Conservation (phyloP, 2,113 vertebrate genomes). For the Rhodinocichla rosea region DNA sequence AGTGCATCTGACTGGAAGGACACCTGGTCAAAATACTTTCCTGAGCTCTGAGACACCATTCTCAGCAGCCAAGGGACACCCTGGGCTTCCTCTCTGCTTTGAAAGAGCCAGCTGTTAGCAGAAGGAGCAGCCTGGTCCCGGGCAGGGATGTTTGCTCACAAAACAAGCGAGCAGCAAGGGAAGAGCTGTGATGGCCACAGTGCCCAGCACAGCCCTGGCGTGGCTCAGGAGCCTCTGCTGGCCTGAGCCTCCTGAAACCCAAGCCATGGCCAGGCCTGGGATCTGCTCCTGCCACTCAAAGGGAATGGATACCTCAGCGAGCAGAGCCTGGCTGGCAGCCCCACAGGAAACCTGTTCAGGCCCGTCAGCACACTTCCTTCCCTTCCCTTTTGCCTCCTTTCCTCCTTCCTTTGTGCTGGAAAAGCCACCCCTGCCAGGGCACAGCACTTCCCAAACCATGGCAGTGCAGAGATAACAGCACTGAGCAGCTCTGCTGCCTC, state of each 20-base stretch:
- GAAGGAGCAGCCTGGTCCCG: not conserved
- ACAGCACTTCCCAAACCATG: not conserved
- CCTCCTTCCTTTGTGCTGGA: not conserved
- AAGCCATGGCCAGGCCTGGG: not conserved
- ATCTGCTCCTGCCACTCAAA: slow-evolving; percentile 62
- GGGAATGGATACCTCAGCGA: not conserved
- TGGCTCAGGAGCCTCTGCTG: not conserved
- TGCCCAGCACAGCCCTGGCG: not conserved
- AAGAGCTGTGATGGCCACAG: not conserved
- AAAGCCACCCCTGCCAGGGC: not conserved
- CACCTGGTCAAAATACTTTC: not conserved
- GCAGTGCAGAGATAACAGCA: not conserved
- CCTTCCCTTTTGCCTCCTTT: not conserved
- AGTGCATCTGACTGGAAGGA: not conserved
- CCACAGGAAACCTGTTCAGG: not conserved
- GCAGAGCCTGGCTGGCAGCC: slow-evolving; percentile 22
- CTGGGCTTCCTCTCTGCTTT: not conserved
- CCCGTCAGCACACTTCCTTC: slow-evolving; percentile 14
- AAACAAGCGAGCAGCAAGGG: not conserved
- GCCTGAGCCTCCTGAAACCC: slow-evolving; percentile 8
- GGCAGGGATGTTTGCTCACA: not conserved
- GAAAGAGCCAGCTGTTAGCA: rapidly evolving
- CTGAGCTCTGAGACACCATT: not conserved
- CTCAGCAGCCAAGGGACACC: not conserved
- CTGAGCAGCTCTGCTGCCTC: not conserved